Evolutionary conservation across 2,888 invertebrate species (phyloP).

Genomic region (Ormyrus nitidulus): DNA sequence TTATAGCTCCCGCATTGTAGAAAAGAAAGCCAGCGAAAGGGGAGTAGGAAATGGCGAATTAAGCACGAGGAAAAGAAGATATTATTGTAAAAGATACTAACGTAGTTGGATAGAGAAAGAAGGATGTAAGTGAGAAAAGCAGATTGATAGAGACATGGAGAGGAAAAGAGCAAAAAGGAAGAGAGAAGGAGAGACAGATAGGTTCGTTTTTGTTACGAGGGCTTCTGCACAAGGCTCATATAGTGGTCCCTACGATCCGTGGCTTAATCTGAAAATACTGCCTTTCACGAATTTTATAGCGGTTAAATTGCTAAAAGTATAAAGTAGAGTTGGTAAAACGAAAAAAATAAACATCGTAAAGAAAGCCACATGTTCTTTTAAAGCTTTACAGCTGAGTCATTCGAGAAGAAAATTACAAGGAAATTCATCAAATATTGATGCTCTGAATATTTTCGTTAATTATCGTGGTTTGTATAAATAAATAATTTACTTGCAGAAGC

Average conservation of each 20-base stretch:
- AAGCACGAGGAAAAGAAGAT: not conserved
- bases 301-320: conserved; percentile 11
- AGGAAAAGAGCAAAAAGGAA: not conserved
- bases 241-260: conserved; percentile 16
- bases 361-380: not conserved
- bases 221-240: conserved; percentile 12
- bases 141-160: not conserved
- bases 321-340: not conserved
- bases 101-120: not conserved
- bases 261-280: conserved; percentile 27
- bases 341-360: conserved; percentile 4
- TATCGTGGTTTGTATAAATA: too few relatives aligned
- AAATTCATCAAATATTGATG: not conserved
- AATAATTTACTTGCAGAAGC: too few relatives aligned
- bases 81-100: not conserved
- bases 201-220: conserved; percentile 2
- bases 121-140: not conserved
- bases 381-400: not conserved
- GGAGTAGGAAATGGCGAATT: not conserved
- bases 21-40: not conserved
- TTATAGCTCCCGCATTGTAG: not conserved
- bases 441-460: not conserved
- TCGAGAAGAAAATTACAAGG: not conserved
- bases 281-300: conserved; percentile 23
- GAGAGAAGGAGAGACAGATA: conserved; percentile 1